phyloP scores from a whole-genome alignment of 2,113 vertebrate genomes.

The Ptyas mucosa region DNA sequence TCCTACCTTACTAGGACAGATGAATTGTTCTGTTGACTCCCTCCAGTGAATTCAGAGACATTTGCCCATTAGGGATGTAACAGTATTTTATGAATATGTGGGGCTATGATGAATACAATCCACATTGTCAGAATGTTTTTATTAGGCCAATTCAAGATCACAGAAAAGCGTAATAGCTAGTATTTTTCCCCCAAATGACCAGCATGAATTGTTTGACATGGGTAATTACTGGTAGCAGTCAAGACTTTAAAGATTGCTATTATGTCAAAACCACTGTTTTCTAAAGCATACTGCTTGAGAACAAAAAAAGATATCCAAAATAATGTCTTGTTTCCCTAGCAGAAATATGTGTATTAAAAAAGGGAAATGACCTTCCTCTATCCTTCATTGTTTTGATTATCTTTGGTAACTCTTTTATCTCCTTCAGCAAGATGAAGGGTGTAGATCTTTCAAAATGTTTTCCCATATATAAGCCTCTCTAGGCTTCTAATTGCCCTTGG shows the following conservation, averaged over 20 bases:
- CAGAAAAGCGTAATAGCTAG: not conserved
- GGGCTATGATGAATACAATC: not conserved
- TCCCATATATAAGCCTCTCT: accelerated
- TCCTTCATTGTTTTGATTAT: conserved; percentile 13
- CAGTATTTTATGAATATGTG: not conserved
- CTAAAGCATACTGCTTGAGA: not conserved
- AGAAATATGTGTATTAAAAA: not conserved
- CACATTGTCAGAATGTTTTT: not conserved
- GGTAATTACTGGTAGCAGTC: not conserved
- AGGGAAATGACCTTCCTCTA: not conserved
- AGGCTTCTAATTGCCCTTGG: not conserved
- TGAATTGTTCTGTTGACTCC: not conserved
- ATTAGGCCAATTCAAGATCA: not conserved
- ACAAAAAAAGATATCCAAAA: not conserved
- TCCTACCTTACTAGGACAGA: not conserved
- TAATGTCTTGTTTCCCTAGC: not conserved
- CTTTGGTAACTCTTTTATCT: not conserved
- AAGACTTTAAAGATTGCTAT: not conserved
- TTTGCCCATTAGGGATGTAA: too few relatives aligned
- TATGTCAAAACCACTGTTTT: not conserved
- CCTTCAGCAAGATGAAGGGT: not conserved
- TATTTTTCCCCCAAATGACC: not conserved
- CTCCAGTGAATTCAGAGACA: not conserved
- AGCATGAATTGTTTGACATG: not conserved
- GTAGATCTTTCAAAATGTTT: conserved; percentile 4